phyloP scores from a whole-genome alignment of 2,888 invertebrate genomes.

The Dioctria rufipes region DNA sequence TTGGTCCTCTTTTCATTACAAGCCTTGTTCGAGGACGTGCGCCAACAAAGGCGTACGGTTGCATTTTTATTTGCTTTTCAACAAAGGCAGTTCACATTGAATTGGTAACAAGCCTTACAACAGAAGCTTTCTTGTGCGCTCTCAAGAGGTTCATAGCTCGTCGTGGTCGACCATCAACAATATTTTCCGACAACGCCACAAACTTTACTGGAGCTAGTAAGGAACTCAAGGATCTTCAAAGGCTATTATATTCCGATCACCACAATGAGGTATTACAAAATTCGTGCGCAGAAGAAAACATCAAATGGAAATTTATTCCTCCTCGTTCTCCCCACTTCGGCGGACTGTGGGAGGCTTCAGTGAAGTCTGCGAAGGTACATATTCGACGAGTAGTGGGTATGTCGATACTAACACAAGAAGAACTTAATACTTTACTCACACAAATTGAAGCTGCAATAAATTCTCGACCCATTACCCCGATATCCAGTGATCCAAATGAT shows the following conservation, averaged over 20 bases:
- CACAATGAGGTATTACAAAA: constrained; percentile 17
- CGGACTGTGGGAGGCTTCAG: constrained; percentile 31
- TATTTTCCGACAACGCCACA: constrained; percentile 34
- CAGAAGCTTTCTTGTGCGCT: no score
- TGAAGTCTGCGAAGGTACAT: constrained; percentile 29
- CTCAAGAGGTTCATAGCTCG: background rate
- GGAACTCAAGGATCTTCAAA: no score
- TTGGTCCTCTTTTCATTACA: no score
- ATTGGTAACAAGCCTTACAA: no score
- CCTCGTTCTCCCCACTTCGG: constrained; percentile 35
- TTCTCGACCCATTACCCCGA: background rate
- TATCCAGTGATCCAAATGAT: background rate
- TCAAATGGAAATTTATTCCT: constrained; percentile 35
- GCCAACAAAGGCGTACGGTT: no score
- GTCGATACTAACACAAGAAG: constrained; percentile 11
- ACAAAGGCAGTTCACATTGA: no score
- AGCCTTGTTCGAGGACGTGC: no score
- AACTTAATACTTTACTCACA: constrained; percentile 11
- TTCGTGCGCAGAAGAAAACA: constrained; percentile 6
- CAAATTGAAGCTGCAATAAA: constrained; percentile 29
- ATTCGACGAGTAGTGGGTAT: background rate
- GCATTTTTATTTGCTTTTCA: no score
- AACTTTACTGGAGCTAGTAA: constrained; percentile 33
- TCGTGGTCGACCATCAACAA: background rate
- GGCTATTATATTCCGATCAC: constrained; percentile 26